Evolutionary conservation across 2,797 vertebrate species (phyloP).

Genomic region (Phalanger gymnotis): DNA sequence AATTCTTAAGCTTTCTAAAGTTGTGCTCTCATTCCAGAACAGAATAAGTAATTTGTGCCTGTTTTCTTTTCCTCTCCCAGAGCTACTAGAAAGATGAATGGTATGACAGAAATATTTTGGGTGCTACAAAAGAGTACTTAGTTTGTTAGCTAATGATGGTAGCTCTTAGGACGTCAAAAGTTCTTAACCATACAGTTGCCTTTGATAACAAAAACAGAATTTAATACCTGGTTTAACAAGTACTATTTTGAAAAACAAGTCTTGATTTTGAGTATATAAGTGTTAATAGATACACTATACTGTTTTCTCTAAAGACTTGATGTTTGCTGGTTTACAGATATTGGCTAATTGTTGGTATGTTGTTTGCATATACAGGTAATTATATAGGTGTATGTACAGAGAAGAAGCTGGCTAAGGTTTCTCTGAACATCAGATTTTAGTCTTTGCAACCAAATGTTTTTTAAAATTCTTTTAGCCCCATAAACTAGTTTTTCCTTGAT

Average conservation of each 20-base stretch:
- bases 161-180: slow-evolving; percentile 22
- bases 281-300: neutral
- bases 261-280: neutral
- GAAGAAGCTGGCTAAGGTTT: neutral
- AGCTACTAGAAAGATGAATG: neutral
- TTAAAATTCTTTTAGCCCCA: neutral
- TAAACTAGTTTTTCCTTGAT: neutral
- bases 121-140: neutral
- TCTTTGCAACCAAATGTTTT: neutral
- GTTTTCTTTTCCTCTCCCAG: neutral
- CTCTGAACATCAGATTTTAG: neutral
- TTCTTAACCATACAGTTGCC: neutral
- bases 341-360: neutral
- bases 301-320: neutral
- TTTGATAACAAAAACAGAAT: neutral
- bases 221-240: neutral
- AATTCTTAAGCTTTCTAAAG: neutral
- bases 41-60: neutral
- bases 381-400: neutral
- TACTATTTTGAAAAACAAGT: neutral
- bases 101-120: neutral
- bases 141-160: neutral
- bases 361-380: neutral
- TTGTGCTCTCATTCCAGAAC: neutral
- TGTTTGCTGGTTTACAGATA: neutral